Evolutionary conservation across 2,797 vertebrate species (phyloP), one percentile per base, ranked within the genome.

Genomic region (Psittacula derbiana): DNA sequence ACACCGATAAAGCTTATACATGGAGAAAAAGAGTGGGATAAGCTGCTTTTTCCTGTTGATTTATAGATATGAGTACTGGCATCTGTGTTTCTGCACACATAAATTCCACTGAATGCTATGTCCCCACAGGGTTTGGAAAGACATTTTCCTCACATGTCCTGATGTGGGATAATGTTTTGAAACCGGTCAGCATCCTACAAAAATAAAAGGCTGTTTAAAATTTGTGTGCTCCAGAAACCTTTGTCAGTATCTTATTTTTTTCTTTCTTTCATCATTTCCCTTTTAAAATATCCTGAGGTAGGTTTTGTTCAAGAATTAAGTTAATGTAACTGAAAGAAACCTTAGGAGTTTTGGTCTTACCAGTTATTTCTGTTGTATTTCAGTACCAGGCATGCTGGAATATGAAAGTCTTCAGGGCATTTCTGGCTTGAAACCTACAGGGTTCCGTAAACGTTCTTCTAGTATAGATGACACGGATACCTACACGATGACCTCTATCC

Each of bases 351-450:
- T 70, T 71, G 24, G 24, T 69, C 36, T 92, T 33, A 60, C 1
- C 40, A 19, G 16, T 64, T 64, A 27, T 38, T 83, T 86, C n/a
- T 82, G 7, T 88, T 96, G 72, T 57, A 31, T 88, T 76, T 41
- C 95, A 99, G 99, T 99, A 10, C 98, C 99, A 0, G 99, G 98
- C 40, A 99, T 99, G 99, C 92, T 99, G 97, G 99, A 99, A 94
- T 98, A 99, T 1, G 99, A 99, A 97, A 99, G 99, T 53, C 98
- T 99, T 46, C 99, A 99, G 96, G 99, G 99, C 78, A 99, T 99
- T 96, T 99, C 98, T 18, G 99, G 99, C 96, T 98, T 99, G 98
- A 99, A 99, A 97, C 99, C 99, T 18, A 98, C 99, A 0, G 99
- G 99, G 71, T 98, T 99, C 97, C 98, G 99, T 75, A 99, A 99